Evolutionary conservation across 2,888 invertebrate genomes (phyloP), one percentile per base, ranked within the genome.

Genomic region (Aporophyla nigra): DNA sequence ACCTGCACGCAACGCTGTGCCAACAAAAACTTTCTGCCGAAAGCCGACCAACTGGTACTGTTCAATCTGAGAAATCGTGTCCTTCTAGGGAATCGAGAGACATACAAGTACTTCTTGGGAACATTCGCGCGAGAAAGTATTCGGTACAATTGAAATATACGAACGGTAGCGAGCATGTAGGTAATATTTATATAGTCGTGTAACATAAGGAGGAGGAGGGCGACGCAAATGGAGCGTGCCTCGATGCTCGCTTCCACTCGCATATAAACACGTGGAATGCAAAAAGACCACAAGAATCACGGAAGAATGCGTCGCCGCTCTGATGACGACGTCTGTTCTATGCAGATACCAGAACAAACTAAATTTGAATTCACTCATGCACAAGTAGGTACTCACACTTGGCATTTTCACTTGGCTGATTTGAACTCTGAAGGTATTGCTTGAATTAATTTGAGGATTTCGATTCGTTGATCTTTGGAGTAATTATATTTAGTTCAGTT

Each of bases 21-120:
- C 86, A 81, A 92, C 90, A 95, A 95, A 90, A 96, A 94, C 92
- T 93, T 93, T 93, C 93, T 92, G 93, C 93, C 93, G 92, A 95
- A 95, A 95, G 93, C 93, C 86, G 91, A 89, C 88, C 84, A 91
- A 95, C 96, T 92, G 94, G 96, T 95, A 91, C 91, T 92, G 92
- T 90, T 93, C 93, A 94, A 95, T 92, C 92, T 93, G 95, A 93
- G 93, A 94, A 95, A 95, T 93, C 94, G 86, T 77, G 87, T 88
- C 94, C 95, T 92, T 96, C 86, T 95, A 91, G 85, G 94, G 95
- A 90, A 90, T 87, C 89, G 84, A 90, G 90, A 91, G 79, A 90
- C 79, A 88, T 85, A 88, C 85, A 83, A 80, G 78, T 82, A 84
- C 84, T 89, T 90, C 88, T 89, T 86, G 89, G 88, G 92, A 91